Base-by-base conservation (phyloP, 2,797 vertebrate species). In the Phyllotis vaccarum region DNA sequence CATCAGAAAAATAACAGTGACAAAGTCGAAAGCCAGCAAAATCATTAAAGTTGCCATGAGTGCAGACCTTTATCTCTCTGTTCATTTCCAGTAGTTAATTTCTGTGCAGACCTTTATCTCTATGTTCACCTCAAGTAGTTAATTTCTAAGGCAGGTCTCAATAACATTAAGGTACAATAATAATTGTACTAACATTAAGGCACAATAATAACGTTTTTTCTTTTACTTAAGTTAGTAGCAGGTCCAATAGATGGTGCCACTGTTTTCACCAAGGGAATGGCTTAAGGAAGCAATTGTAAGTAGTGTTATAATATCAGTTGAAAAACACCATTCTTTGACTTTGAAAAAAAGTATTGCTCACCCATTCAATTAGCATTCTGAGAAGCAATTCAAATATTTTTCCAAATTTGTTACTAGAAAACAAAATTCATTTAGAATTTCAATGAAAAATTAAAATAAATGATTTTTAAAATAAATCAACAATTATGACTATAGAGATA, bases 141-240 rank as follows among this genome's bases (percentile, higher is more conserved):
- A 40, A 94, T 96, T 97, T 96, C 74, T 75, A 95, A 24, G 79
- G 40, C 11, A 94, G 46, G 21, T 62, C 66, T 91, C 43, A 64
- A 66, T 56, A 56, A 56, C 56, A 19, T 56, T 56, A 56, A 5
- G 56, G 40, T 49, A 49, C 46, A 49, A 49, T 49, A 49, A 49
- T 49, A 49, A 49, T 49, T 49, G 46, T 49, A 3, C 46, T 82
- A 86, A 9, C 31, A 79, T 54, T 91, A 22, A 37, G 5, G 11
- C 66, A 1, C 19, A 74, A 31, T 64, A 52, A 60, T 89, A 76
- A 49, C 40, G 8, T 16, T 37, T 16, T 19, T 94, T n/a, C n/a
- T 94, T 91, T 66, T 68, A 52, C n/a, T 52, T 92, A 82, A 29
- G 2, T 78, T 75, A 80, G 17, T 49, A 89, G 46, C 43, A 24